A percentile compares a stretch with the other conserved stretches of the same genome.
Conservation (phyloP, 2,797 vertebrate species). For the Potorous gilbertii region DNA sequence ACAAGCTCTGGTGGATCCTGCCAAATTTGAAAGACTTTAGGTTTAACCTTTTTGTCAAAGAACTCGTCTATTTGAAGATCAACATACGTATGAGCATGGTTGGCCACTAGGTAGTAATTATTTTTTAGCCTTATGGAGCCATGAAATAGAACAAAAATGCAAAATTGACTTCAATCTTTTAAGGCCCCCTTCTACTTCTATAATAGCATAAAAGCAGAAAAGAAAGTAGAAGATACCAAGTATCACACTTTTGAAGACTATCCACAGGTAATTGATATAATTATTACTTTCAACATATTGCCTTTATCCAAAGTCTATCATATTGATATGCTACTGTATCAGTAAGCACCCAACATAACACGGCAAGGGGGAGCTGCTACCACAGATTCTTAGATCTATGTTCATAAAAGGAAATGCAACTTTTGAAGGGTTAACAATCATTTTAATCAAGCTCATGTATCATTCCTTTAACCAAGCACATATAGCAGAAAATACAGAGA, state of each 20-base stretch:
- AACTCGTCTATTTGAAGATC: neutral
- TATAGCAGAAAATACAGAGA: too few relatives aligned
- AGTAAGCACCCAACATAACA: too few relatives aligned
- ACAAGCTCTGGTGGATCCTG: neutral
- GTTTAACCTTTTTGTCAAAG: neutral
- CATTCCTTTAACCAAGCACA: too few relatives aligned
- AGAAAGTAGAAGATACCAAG: neutral
- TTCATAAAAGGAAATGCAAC: too few relatives aligned
- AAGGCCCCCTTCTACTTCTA: neutral
- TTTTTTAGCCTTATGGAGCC: neutral
- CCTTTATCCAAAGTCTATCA: neutral
- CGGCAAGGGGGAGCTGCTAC: too few relatives aligned
- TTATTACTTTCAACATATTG: neutral
- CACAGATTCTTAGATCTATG: too few relatives aligned
- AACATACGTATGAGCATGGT: neutral
- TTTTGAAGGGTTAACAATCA: too few relatives aligned
- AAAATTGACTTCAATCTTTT: neutral
- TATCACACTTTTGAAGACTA: neutral
- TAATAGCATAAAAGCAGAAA: neutral
- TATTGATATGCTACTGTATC: neutral
- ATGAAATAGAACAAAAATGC: neutral
- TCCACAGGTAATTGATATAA: neutral
- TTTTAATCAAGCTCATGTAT: too few relatives aligned
- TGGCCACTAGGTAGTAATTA: neutral
- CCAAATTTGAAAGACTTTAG: neutral